Base-by-base conservation (phyloP, 2,797 vertebrate species). In the Enoplosus armatus region DNA sequence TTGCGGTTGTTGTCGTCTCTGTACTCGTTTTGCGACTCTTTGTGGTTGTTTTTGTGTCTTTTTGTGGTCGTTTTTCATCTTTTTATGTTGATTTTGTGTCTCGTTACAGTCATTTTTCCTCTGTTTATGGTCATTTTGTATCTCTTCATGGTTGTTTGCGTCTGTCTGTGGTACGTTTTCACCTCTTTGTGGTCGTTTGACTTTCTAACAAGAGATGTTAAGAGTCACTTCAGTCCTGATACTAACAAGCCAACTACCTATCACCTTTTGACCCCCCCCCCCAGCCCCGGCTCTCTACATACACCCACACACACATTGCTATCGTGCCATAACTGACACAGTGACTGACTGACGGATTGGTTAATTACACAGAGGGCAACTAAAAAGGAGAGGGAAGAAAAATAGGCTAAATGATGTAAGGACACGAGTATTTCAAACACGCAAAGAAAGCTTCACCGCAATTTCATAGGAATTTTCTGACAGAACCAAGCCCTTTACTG, bases 381-480 rank as follows among this genome's bases (percentile, higher is more conserved):
- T 83, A 69, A 78, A 66, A 77, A 35, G 48, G 12, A 64, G 50
- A 61, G 51, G 26, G 68, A 71, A 80, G 77, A 77, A 72, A 84
- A 87, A 73, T 55, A 75, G 72, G 61, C 71, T 50, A 77, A 79
- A 88, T 93, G 84, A 93, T 89, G 90, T 86, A 80, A 93, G 62
- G 69, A 69, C 82, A 54, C 3, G 39, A 79, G 74, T 77, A 93
- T 94, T 89, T 91, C 70, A 94, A 80, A 88, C 77, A 93, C 31
- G 89, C 83, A 77, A 24, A 68, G 73, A 83, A 84, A 80, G 69
- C 64, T 72, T 69, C 26, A 18, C 69, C 50, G 79, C 77, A 85
- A 87, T 91, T 91, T 90, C 54, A 39, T 55, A 88, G 86, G 90
- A 92, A 92, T 93, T 86, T 77, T 79, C 60, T 58, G 77, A 72